Percentiles rank a stretch among this genome's conserved stretches.
phyloP scores from a whole-genome alignment of 2,113 vertebrate species.

The Mormyrus lacerda region DNA sequence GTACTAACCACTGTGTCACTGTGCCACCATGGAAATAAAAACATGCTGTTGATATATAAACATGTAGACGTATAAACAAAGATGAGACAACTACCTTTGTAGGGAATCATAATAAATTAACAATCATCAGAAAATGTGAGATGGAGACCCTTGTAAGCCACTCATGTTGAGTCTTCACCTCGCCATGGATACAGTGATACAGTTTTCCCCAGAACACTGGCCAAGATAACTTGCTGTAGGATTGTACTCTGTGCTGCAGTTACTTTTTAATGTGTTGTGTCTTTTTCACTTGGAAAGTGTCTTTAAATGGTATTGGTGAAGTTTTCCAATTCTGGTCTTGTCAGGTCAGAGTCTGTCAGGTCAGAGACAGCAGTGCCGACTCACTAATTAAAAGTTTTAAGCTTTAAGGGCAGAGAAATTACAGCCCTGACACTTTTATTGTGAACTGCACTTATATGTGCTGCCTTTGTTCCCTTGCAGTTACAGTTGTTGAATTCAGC shows the following conservation, averaged over 20 bases:
- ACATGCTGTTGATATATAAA: background rate
- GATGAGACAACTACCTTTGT: background rate
- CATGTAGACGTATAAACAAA: background rate
- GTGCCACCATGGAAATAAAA: background rate
- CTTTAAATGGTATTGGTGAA: background rate
- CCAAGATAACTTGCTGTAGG: background rate
- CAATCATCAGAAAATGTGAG: background rate
- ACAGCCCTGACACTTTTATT: background rate
- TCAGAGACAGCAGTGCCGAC: background rate
- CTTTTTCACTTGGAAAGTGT: background rate
- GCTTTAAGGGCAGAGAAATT: background rate
- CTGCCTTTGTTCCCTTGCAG: background rate
- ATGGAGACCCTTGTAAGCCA: background rate
- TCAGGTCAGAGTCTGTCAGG: background rate
- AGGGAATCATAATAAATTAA: background rate
- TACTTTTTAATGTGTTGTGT: background rate
- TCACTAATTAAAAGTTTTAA: background rate
- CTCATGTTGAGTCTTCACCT: background rate
- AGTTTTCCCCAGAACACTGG: background rate
- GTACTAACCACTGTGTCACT: background rate
- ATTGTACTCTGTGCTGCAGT: background rate
- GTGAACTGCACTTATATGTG: background rate
- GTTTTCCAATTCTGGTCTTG: background rate
- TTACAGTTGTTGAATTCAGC: background rate
- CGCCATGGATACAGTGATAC: background rate